Conservation (phyloP, 1,140 invertebrate genomes). For the Riptortus pedestris region DNA sequence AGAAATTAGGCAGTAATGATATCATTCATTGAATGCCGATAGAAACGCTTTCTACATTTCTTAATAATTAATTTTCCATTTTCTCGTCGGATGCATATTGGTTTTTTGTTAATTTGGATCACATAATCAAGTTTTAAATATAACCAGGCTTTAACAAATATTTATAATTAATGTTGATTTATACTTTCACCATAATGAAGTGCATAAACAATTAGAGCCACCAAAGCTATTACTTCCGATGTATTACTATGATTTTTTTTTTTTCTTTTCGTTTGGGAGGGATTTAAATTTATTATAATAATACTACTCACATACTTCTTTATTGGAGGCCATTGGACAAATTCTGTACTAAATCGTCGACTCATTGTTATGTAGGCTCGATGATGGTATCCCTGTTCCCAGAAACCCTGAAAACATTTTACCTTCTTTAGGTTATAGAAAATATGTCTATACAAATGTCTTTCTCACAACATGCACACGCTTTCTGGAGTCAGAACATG, state of each 20-base stretch:
- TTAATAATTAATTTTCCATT: no score
- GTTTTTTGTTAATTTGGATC: no score
- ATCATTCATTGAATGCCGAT: no score
- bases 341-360: not conserved
- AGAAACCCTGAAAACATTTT: not conserved
- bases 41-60: no score
- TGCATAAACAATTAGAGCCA: not conserved
- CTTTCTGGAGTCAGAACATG: no score
- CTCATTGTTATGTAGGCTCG: not conserved
- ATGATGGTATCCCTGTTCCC: not conserved
- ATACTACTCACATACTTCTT: not conserved
- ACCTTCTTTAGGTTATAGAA: no score
- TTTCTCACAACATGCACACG: no score
- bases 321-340: not conserved
- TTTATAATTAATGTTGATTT: not conserved
- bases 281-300: not conserved
- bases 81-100: no score
- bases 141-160: not conserved
- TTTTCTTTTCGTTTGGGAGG: no score
- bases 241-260: not conserved
- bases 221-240: not conserved
- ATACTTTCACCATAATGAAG: not conserved
- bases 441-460: no score
- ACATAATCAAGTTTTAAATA: not conserved
- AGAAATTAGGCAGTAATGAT: no score